Evolutionary conservation across 2,888 invertebrate genomes (phyloP).

Genomic region (Itoplectis maculator): DNA sequence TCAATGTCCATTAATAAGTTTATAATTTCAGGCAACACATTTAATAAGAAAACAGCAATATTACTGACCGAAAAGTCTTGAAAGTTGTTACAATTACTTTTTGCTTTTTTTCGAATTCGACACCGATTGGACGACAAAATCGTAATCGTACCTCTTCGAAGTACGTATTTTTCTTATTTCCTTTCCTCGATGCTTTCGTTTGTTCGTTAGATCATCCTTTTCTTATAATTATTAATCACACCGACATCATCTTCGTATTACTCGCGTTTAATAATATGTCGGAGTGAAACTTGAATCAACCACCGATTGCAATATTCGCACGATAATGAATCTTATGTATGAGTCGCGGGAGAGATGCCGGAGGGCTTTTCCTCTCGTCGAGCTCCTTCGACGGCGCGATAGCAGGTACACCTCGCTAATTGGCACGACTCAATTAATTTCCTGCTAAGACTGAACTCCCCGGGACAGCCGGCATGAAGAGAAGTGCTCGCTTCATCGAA

Average conservation of each 20-base stretch:
- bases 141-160: not conserved
- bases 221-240: conserved; percentile 5
- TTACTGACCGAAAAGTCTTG: too few species aligned
- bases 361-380: conserved; percentile 15
- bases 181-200: not conserved
- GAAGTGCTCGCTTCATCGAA: conserved; percentile 49
- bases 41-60: too few species aligned
- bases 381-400: conserved; percentile 1
- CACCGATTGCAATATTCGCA: conserved; percentile 7
- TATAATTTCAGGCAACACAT: too few species aligned
- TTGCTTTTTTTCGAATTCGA: not conserved
- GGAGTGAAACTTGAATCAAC: not conserved
- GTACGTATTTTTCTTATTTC: not conserved
- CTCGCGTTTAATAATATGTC: conserved; percentile 15
- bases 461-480: conserved; percentile 22
- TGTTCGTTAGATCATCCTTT: not conserved
- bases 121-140: not conserved
- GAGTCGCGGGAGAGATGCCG: not conserved
- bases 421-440: conserved; percentile 74
- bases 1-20: too few species aligned
- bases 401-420: conserved; percentile 66
- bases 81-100: not conserved
- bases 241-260: not conserved
- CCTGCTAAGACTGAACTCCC: conserved; percentile 42
- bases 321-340: conserved; percentile 29